Base-by-base conservation (phyloP, 2,888 invertebrate genomes). In the Chalcis sispes region DNA sequence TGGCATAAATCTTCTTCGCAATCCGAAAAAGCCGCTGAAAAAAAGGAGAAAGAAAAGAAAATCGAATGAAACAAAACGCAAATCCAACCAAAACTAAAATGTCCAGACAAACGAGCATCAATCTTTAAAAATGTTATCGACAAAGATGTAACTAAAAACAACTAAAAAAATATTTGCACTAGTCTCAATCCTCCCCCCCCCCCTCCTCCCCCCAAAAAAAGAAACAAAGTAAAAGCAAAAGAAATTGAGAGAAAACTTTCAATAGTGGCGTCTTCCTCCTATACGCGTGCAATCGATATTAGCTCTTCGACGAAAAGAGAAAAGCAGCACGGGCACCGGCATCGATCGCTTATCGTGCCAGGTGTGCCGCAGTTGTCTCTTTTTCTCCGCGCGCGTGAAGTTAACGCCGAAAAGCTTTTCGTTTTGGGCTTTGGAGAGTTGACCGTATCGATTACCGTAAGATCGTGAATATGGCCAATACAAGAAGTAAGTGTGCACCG, bases 321-420 rank as follows among this genome's bases (percentile, higher is more conserved):
- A 50, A 32, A 32, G 66, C 66, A 66, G 66, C 54, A 54, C 54
- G 54, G 36, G 40, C 36, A 32, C n/a, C n/a, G n/a, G n/a, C 54
- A n/a, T 27, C 66, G 54, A 66, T 66, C 66, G 66, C 40, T 66
- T 66, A 66, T 58, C 48, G 42, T 69, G n/a, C n/a, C 32, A 58
- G 58, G 32, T 69, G 58, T 58, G 29, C 29, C 58, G 36, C 56
- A 7, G 2, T 29, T 8, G 20, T 10, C 13, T 40, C 27, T 56
- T 29, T 27, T 18, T 42, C 50, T 50, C 29, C 20, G n/a, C 0
- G n/a, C n/a, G n/a, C n/a, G n/a, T n/a, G n/a, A n/a, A n/a, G n/a
- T n/a, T n/a, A n/a, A n/a, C n/a, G n/a, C n/a, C n/a, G n/a, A n/a
- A n/a, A n/a, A n/a, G n/a, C n/a, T n/a, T n/a, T n/a, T n/a, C n/a